Conservation (phyloP, 2,113 vertebrate genomes). For the Tinamus guttatus region DNA sequence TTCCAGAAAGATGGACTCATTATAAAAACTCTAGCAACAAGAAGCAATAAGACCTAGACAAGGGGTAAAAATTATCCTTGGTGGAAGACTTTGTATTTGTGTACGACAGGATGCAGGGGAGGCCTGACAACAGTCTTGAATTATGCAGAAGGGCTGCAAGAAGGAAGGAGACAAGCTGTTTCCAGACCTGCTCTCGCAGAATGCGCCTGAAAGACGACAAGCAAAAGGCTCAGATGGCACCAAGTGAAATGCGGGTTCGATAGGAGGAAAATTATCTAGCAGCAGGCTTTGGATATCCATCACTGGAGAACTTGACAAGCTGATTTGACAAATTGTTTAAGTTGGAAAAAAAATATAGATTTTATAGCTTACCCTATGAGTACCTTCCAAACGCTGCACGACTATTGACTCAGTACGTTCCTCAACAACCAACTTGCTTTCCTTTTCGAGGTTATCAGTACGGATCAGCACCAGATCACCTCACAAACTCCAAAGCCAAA, state of each 20-base stretch:
- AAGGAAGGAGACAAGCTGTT: background rate
- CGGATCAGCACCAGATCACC: background rate
- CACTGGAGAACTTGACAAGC: background rate
- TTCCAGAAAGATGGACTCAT: background rate
- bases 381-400: background rate
- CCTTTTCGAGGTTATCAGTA: rapidly evolving
- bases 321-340: background rate
- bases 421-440: background rate
- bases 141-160: background rate
- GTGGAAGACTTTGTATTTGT: background rate
- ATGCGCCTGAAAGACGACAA: background rate
- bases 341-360: background rate
- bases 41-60: background rate
- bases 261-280: background rate
- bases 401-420: rapidly evolving
- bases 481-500: background rate
- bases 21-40: background rate
- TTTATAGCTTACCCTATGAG: background rate
- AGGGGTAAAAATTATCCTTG: background rate
- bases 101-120: background rate
- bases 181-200: background rate
- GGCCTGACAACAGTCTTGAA: slow-evolving; percentile 1
- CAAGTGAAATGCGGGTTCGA: background rate
- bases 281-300: background rate
- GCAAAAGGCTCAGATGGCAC: background rate